A percentile compares a stretch with the other conserved stretches of the same genome.
These are phyloP conservation scores for Parotia lawesii DNA, from an alignment of 2,113 vertebrate genomes.

Conservation along the genomic window DNA sequence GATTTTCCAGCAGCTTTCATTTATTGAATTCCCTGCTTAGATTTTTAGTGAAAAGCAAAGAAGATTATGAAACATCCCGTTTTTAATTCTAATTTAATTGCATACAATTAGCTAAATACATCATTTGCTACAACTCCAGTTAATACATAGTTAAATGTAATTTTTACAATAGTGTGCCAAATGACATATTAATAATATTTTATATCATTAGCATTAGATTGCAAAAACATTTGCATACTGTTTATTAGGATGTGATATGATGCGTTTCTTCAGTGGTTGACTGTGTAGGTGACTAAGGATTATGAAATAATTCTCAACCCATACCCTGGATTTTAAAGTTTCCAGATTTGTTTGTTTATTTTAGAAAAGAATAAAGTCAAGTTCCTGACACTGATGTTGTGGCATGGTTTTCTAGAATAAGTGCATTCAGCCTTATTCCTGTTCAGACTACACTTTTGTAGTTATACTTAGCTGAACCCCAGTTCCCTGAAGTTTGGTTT, in stretches of 20 bases:
- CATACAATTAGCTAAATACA: constrained; percentile 59
- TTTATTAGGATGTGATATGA: constrained; percentile 19
- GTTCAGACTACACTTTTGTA: not conserved
- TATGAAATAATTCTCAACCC: not conserved
- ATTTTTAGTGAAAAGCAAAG: constrained; percentile 47
- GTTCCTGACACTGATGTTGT: not conserved
- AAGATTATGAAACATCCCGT: constrained; percentile 56
- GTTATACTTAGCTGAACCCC: not conserved
- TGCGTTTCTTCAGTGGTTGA: not conserved
- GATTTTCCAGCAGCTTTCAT: constrained; percentile 43
- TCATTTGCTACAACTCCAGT: constrained; percentile 42
- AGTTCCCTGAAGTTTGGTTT: not conserved
- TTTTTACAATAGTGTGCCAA: constrained; percentile 48
- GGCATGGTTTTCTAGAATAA: not conserved
- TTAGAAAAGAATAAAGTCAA: not conserved
- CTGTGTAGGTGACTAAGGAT: not conserved
- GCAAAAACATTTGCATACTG: constrained; percentile 39
- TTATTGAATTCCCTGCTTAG: constrained; percentile 48
- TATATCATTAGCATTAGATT: constrained; percentile 35
- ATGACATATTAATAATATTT: constrained; percentile 44
- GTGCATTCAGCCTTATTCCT: not conserved
- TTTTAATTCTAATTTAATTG: constrained; percentile 64
- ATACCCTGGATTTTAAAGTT: not conserved
- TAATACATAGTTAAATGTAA: constrained; percentile 46
- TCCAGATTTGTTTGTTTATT: not conserved